phyloP scores from a whole-genome alignment of 2,113 vertebrate genomes.

The Pampusana beccarii region DNA sequence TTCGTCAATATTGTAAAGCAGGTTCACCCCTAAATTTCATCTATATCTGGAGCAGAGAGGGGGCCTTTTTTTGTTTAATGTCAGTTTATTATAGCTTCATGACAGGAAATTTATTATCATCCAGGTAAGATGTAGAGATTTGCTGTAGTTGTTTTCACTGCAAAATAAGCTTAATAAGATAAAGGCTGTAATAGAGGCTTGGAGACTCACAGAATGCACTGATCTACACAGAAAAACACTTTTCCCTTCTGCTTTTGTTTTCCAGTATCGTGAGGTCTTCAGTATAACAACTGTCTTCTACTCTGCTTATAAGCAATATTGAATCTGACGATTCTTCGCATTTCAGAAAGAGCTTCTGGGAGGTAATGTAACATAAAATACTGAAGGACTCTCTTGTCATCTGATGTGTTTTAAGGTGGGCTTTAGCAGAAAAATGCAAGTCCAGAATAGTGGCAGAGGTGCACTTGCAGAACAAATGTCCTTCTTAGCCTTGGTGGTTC shows the following conservation, averaged over 20 bases:
- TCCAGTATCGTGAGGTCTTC: neutral
- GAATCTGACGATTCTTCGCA: neutral
- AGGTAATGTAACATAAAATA: neutral
- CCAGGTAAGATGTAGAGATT: neutral
- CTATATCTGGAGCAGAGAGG: neutral
- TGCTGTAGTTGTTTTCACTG: neutral
- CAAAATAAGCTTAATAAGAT: neutral
- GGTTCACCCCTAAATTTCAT: neutral
- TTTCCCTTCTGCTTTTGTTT: neutral
- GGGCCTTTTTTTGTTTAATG: neutral
- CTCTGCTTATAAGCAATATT: neutral
- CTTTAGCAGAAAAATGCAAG: neutral
- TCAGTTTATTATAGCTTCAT: neutral
- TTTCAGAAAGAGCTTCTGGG: neutral
- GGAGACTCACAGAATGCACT: neutral
- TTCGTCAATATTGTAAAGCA: neutral
- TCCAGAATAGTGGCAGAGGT: neutral
- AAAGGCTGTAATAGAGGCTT: neutral
- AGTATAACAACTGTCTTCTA: neutral
- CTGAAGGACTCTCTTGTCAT: neutral
- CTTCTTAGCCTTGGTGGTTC: neutral
- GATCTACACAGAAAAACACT: neutral
- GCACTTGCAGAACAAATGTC: neutral
- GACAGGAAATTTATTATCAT: neutral
- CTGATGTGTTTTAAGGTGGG: neutral